Conservation (phyloP, 92 coral and sea anemone species). For the Actinernus sp. region DNA sequence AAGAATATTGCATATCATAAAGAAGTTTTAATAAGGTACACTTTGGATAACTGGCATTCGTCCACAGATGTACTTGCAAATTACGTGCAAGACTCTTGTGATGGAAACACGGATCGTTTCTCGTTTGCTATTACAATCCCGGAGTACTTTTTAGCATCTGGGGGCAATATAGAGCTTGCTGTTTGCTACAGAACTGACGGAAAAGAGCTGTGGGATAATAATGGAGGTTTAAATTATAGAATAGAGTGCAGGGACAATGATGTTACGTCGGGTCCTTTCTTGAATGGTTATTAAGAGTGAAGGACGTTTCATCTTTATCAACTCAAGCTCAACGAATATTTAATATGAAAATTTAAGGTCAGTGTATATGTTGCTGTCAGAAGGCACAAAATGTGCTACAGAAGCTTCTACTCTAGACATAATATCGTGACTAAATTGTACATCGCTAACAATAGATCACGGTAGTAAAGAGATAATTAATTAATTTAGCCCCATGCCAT, state of each 20-base stretch:
- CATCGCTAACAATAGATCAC: no score
- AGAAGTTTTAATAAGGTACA: slow-evolving; percentile 66
- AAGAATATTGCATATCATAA: slow-evolving; percentile 91
- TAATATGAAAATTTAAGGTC: no score
- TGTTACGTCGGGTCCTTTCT: slow-evolving; percentile 2
- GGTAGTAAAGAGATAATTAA: no score
- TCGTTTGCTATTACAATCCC: slow-evolving; percentile 95
- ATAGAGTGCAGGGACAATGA: slow-evolving; percentile 73
- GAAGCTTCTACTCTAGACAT: no score
- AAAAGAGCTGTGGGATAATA: slow-evolving; percentile 96
- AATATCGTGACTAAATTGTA: no score
- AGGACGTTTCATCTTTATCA: no score
- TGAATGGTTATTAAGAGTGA: slow-evolving; percentile 24
- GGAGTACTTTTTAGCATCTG: slow-evolving; percentile 78
- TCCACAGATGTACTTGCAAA: slow-evolving; percentile 63
- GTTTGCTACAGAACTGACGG: slow-evolving; percentile 84
- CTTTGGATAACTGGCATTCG: slow-evolving; percentile 81
- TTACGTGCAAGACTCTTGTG: slow-evolving; percentile 93
- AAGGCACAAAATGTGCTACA: no score
- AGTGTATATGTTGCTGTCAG: no score
- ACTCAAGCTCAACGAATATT: no score
- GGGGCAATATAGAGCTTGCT: slow-evolving; percentile 88
- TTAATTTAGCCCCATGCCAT: no score
- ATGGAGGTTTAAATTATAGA: slow-evolving; percentile 76
- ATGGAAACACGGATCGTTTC: slow-evolving; percentile 92